Evolutionary conservation across 2,797 vertebrate genomes (phyloP).

Genomic region (Enteromius treurensis): DNA sequence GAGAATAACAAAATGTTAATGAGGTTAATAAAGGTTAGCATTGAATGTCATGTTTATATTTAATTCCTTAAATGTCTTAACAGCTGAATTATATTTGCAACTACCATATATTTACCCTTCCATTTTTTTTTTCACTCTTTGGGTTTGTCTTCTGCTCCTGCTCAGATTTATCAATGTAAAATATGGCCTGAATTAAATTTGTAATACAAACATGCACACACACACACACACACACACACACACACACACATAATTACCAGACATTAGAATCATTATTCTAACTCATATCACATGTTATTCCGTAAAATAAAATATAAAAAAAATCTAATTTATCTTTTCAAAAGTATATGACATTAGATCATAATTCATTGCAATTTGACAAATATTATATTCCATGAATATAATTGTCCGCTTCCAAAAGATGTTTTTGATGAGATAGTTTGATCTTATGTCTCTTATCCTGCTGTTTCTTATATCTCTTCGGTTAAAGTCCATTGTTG

Average conservation of each 20-base stretch:
- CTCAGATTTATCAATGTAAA: not conserved
- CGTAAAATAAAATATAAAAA: too few relatives aligned
- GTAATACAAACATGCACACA: constrained; percentile 50
- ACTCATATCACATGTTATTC: not conserved
- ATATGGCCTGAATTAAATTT: constrained; percentile 64
- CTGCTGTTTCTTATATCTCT: not conserved
- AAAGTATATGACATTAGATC: not conserved
- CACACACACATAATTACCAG: not conserved
- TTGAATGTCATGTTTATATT: not conserved
- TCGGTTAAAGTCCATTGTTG: not conserved
- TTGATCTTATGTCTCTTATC: not conserved
- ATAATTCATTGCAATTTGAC: not conserved
- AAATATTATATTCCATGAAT: not conserved
- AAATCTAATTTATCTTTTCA: not conserved
- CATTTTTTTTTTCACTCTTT: not conserved
- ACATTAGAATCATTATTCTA: not conserved
- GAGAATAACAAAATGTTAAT: not conserved
- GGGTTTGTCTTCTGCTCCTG: not conserved
- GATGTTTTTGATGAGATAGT: not conserved
- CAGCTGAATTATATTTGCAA: not conserved
- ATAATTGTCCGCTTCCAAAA: not conserved
- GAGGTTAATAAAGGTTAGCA: not conserved
- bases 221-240: too few relatives aligned
- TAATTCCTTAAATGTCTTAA: not conserved
- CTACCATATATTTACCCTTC: not conserved